Evolutionary conservation across 2,797 vertebrate species (phyloP), one percentile per base, ranked within the genome.

Genomic region (Megalops cyprinoides): DNA sequence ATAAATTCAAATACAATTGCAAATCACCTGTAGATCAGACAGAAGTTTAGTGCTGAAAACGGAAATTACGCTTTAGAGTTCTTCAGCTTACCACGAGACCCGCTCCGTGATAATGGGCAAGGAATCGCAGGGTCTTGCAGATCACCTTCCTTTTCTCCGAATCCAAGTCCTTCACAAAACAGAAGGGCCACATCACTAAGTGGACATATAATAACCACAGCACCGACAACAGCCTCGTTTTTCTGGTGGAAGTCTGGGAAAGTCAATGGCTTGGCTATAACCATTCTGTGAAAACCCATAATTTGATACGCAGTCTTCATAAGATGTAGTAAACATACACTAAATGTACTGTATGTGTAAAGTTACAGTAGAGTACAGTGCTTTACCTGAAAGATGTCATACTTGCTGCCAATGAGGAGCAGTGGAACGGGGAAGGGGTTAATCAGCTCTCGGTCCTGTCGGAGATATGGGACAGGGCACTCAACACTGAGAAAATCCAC

Each of bases 321-420:
- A 15, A 42, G 67, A 42, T 20, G 6, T n/a, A 2, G 67, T 69
- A 42, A 67, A 67, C 34, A 67, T 34, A 37, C 10, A 37, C 62
- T n/a, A n/a, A n/a, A n/a, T n/a, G n/a, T n/a, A n/a, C n/a, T n/a
- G 37, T 23, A 18, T 7, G 20, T 6, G 25, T 49, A 49, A 74
- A 49, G 42, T 23, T 28, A 14, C 42, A 23, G 39, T 20, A 74
- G 39, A 49, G 73, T 48, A n/a, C 73, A 74, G 44, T 9, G 4
- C 14, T 92, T 94, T 95, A 99, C 97, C 93, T 98, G 95, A 92
- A 99, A 99, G 85, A 97, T 84, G 89, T 99, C 97, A 0, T 97
- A 99, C 90, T 99, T 99, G 92, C 96, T 99, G 90, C 98, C 98
- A 69, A 98, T 94, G 86, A 99, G 96, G 82, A 99, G 91, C 87